phyloP scores from a whole-genome alignment of 2,888 invertebrate genomes.

The Noctua pronuba region DNA sequence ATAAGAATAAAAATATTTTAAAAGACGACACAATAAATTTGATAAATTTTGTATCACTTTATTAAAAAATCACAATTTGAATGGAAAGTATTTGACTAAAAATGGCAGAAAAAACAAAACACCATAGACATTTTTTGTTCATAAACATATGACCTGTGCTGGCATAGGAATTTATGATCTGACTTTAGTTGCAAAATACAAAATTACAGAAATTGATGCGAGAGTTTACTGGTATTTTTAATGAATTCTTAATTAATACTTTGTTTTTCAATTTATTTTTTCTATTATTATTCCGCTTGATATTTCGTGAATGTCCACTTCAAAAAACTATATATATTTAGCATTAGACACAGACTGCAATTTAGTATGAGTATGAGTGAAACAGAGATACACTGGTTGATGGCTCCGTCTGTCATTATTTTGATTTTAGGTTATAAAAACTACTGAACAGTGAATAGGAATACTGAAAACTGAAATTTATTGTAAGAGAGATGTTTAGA shows the following conservation, averaged over 20 bases:
- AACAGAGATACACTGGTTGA: neutral
- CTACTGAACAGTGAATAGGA: neutral
- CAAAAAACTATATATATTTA: neutral
- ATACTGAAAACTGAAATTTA: neutral
- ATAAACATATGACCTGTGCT: slow-evolving; percentile 55
- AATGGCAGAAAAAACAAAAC: slow-evolving; percentile 84
- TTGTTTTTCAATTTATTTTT: neutral
- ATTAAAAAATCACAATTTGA: slow-evolving; percentile 83
- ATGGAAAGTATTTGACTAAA: slow-evolving; percentile 88
- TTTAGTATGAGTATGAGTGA: neutral
- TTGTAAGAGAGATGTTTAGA: neutral
- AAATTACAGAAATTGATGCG: neutral
- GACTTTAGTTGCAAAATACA: slow-evolving; percentile 12
- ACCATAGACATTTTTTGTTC: slow-evolving; percentile 82
- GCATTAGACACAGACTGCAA: neutral
- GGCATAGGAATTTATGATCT: slow-evolving; percentile 48
- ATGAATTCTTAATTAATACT: neutral
- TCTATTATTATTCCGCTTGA: too few species aligned
- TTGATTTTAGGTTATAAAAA: slow-evolving; percentile 38
- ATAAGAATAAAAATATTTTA: slow-evolving; percentile 79
- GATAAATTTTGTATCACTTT: slow-evolving; percentile 79
- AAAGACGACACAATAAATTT: slow-evolving; percentile 85
- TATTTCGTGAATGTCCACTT: neutral
- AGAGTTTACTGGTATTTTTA: neutral
- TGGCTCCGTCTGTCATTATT: slow-evolving; percentile 13